Base-by-base conservation (phyloP, 2,113 vertebrate species). In the Heliornis fulica region DNA sequence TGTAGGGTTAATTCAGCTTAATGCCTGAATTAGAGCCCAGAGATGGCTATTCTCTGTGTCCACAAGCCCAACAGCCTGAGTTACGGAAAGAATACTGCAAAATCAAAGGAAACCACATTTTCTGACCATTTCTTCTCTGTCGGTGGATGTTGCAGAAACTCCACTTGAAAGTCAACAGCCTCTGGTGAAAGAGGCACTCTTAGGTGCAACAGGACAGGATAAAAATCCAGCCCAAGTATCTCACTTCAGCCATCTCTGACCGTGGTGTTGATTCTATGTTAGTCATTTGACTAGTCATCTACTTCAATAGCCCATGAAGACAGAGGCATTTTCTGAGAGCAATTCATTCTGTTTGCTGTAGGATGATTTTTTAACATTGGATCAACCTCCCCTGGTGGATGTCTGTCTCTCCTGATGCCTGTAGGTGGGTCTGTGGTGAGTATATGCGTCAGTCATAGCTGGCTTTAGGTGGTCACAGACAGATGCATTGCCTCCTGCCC, bases 201-300 rank as follows among this genome's bases (percentile, higher is more conserved):
- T 65, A 61, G 59, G 13, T 61, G n/a, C 65, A 78, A 63, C 10
- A 23, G 36, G 43, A 91, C 40, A 71, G 66, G 74, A 64, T 78
- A 82, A 93, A 87, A 90, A 79, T 85, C 78, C 84, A 85, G 23
- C 65, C 78, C 56, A 64, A 79, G 75, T 78, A 91, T 61, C 74
- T 91, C 69, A 40, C 53, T 90, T 94, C 0, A 0, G 90, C 82
- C 82, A 93, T 76, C 61, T 59, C 40, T 51, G 48, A 95, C 23
- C 60, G 92, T 11, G 74, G 87, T 83, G 48, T 87, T 87, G 87
- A 17, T 76, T 60, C 68, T 7, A 71, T 71, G 74, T 94, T 97
- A 95, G 90, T 96, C 84, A 97, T 87, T 93, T 79, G 70, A 50
- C 87, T 68, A 78, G 65, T 95, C 92, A 96, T 87, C 87, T 81